Evolutionary conservation across 2,888 invertebrate species (phyloP).

Genomic region (Trimorus sp.): DNA sequence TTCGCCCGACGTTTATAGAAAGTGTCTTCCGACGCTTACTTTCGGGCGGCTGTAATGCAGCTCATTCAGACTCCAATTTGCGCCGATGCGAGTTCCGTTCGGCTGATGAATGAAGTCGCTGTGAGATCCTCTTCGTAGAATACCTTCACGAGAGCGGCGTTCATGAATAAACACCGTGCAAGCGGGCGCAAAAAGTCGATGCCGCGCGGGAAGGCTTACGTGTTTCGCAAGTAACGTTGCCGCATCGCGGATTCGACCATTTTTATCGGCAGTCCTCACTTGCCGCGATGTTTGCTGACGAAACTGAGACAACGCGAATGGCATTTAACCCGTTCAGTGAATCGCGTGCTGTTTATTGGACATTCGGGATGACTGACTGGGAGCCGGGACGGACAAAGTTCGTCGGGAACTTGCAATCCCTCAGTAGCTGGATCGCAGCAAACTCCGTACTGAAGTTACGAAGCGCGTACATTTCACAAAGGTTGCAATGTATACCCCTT

Average conservation of each 20-base stretch:
- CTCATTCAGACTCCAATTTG: slow-evolving; percentile 75
- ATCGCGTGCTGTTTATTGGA: slow-evolving; percentile 64
- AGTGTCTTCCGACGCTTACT: slow-evolving; percentile 33
- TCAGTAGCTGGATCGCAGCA: slow-evolving; percentile 63
- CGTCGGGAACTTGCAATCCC: slow-evolving; percentile 60
- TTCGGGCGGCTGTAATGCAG: slow-evolving; percentile 32
- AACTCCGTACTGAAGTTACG: slow-evolving; percentile 50
- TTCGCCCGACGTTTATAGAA: slow-evolving; percentile 13
- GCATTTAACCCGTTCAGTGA: slow-evolving; percentile 56
- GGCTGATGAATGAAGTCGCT: slow-evolving; percentile 55
- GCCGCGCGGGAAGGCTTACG: background rate
- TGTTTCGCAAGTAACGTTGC: slow-evolving; percentile 3
- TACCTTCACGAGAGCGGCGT: slow-evolving; percentile 22
- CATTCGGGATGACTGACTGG: slow-evolving; percentile 52
- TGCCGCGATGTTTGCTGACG: no score
- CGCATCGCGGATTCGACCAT: no score
- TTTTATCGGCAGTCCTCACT: no score
- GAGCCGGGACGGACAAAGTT: slow-evolving; percentile 47
- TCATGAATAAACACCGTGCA: slow-evolving; percentile 20
- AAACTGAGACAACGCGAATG: slow-evolving; percentile 13
- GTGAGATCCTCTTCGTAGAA: slow-evolving; percentile 30
- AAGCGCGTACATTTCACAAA: slow-evolving; percentile 65
- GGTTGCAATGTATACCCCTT: slow-evolving; percentile 62
- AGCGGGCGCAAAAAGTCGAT: no score
- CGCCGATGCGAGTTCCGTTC: slow-evolving; percentile 74